Percentiles rank a stretch among this genome's conserved stretches.
phyloP scores from a whole-genome alignment of 2,113 vertebrate species.

The Nothobranchius kuhntae region DNA sequence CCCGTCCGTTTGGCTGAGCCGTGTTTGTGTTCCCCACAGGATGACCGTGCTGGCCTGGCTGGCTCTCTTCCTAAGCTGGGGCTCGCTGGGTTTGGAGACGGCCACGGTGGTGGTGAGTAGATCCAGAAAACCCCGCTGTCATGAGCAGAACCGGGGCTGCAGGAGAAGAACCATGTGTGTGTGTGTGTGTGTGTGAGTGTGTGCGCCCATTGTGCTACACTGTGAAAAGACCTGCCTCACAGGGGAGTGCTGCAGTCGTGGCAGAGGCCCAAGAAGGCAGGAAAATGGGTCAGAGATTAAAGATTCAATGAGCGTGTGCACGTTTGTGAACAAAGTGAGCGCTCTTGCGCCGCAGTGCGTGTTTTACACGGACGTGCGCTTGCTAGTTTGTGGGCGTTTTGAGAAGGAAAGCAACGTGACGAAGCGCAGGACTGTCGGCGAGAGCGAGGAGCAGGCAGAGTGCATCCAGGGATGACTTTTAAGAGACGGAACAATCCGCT shows the following conservation, averaged over 20 bases:
- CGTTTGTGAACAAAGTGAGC: constrained; percentile 48
- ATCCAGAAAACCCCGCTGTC: constrained; percentile 18
- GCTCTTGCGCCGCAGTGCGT: constrained; percentile 26
- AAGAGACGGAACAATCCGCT: not conserved
- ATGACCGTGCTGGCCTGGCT: constrained; percentile 89
- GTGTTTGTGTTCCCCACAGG: constrained; percentile 67
- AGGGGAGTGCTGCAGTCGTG: constrained; percentile 70
- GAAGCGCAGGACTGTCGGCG: constrained; percentile 55
- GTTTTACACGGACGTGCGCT: constrained; percentile 40
- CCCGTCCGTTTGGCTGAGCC: constrained; percentile 30
- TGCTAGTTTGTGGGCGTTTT: constrained; percentile 60
- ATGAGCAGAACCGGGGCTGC: not conserved
- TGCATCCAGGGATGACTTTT: constrained; percentile 29
- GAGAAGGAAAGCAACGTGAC: constrained; percentile 46
- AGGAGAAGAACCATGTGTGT: constrained; percentile 20
- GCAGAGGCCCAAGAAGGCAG: constrained; percentile 67
- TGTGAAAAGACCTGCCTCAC: constrained; percentile 67
- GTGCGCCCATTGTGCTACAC: constrained; percentile 60
- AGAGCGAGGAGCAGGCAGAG: constrained; percentile 30
- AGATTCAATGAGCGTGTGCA: constrained; percentile 68
- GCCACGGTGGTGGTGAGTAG: constrained; percentile 89
- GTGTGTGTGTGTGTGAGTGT: constrained; percentile 26
- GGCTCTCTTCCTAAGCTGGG: constrained; percentile 90
- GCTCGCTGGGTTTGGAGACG: constrained; percentile 89
- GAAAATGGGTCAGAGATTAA: constrained; percentile 77